These are phyloP conservation scores for Tineola bisselliella DNA, from an alignment of 2,888 invertebrate genomes.

Conservation along the genomic window DNA sequence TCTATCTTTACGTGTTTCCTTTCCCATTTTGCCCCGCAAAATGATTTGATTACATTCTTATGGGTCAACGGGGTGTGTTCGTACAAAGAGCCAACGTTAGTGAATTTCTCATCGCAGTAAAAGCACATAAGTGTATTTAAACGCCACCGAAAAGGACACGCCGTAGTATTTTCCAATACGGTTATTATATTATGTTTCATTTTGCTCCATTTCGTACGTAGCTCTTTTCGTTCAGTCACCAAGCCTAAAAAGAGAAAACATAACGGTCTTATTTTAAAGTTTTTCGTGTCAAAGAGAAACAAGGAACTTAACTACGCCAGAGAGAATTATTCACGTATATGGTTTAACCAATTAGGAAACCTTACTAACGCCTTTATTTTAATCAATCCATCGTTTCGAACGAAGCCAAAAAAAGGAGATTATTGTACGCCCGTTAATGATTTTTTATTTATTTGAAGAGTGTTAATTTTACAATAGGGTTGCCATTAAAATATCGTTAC, in stretches of 20 bases:
- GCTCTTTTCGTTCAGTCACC: not conserved
- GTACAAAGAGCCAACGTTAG: not conserved
- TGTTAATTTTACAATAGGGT: too few relatives aligned
- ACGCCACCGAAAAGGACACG: slow-evolving; percentile 11
- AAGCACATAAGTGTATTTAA: slow-evolving; percentile 6
- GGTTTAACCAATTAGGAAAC: too few relatives aligned
- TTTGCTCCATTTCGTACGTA: not conserved
- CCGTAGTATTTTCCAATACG: slow-evolving; percentile 9
- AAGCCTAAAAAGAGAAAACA: not conserved
- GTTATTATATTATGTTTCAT: not conserved
- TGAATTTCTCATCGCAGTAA: not conserved
- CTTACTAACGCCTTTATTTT: too few relatives aligned
- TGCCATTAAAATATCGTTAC: too few relatives aligned
- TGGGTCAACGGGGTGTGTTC: not conserved
- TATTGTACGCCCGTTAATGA: too few relatives aligned
- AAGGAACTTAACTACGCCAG: too few relatives aligned
- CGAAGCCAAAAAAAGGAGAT: too few relatives aligned
- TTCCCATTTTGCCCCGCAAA: not conserved
- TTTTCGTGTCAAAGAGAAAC: too few relatives aligned
- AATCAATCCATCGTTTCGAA: too few relatives aligned
- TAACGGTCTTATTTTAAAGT: too few relatives aligned
- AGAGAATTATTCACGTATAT: too few relatives aligned
- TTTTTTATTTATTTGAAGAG: too few relatives aligned
- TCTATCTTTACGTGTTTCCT: slow-evolving; percentile 28
- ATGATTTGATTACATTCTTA: not conserved